Conservation (phyloP, 2,888 invertebrate species). For the Eilema sororculum region DNA sequence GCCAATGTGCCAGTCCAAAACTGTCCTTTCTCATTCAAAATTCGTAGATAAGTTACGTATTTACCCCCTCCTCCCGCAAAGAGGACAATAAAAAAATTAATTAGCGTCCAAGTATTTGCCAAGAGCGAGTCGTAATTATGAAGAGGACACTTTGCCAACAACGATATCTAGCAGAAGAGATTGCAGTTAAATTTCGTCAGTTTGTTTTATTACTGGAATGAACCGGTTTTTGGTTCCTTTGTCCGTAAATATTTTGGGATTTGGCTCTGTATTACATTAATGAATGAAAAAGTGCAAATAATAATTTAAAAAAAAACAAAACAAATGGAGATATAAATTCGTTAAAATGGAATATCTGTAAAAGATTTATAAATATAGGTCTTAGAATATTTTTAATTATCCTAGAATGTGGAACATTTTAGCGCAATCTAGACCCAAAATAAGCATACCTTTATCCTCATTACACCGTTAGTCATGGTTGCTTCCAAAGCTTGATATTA, state of each 20-base stretch:
- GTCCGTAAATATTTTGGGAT: slow-evolving; percentile 70
- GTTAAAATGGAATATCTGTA: too few species aligned
- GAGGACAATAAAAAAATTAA: slow-evolving; percentile 67
- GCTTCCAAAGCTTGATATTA: too few species aligned
- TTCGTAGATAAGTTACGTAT: slow-evolving; percentile 43
- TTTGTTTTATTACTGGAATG: slow-evolving; percentile 79
- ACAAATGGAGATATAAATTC: too few species aligned
- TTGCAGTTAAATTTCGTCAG: slow-evolving; percentile 65
- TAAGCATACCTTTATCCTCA: too few species aligned
- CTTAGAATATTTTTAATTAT: too few species aligned
- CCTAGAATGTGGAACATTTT: too few species aligned
- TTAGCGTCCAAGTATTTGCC: slow-evolving; percentile 72
- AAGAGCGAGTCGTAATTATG: slow-evolving; percentile 68
- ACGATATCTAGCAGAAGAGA: slow-evolving; percentile 53
- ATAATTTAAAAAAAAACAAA: not conserved
- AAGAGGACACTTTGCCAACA: slow-evolving; percentile 56
- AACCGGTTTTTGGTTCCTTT: slow-evolving; percentile 74
- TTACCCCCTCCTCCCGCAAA: slow-evolving; percentile 45
- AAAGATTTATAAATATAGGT: too few species aligned
- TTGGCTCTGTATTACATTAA: slow-evolving; percentile 26
- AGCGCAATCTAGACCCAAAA: too few species aligned
- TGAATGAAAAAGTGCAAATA: not conserved
- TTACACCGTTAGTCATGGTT: too few species aligned
- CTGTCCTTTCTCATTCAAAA: slow-evolving; percentile 19
- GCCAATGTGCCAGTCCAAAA: slow-evolving; percentile 11